Percentiles rank a stretch among this genome's conserved stretches.
Conservation (phyloP, 2,113 vertebrate genomes). For the Ctenodactylus gundi region DNA sequence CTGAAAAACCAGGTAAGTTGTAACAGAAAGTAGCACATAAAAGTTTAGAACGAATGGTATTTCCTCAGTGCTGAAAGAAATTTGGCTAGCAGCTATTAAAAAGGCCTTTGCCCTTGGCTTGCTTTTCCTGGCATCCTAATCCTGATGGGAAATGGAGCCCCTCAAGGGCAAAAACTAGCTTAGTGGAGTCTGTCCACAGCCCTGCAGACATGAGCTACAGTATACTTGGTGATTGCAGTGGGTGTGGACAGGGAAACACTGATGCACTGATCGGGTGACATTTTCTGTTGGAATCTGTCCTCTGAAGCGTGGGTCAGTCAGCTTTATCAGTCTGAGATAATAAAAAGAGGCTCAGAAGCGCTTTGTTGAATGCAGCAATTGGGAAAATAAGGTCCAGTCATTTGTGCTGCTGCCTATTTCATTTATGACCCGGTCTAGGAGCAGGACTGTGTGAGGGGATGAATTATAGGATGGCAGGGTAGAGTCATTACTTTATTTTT, state of each 20-base stretch:
- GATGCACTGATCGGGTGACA: too few relatives aligned
- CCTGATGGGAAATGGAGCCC: not conserved
- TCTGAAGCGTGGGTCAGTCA: too few relatives aligned
- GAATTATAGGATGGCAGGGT: not conserved
- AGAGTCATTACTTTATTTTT: too few relatives aligned
- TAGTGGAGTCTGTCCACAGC: not conserved
- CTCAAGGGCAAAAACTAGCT: not conserved
- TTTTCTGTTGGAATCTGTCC: not conserved
- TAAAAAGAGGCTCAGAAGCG: not conserved
- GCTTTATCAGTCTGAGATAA: not conserved
- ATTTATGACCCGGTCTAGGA: too few relatives aligned
- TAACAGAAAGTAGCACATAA: not conserved
- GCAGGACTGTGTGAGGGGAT: not conserved
- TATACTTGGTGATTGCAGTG: too few relatives aligned
- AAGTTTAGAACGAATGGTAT: not conserved
- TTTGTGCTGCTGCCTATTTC: not conserved
- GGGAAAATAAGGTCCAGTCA: too few relatives aligned
- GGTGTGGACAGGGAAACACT: too few relatives aligned
- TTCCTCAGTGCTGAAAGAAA: not conserved
- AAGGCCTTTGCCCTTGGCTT: not conserved
- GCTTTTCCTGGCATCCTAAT: not conserved
- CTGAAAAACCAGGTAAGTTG: slow-evolving; percentile 94
- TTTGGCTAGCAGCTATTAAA: not conserved
- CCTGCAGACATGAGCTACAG: not conserved
- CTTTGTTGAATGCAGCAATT: not conserved